Conservation (phyloP, 2,888 invertebrate genomes). For the Drosophila suboccidentalis region DNA sequence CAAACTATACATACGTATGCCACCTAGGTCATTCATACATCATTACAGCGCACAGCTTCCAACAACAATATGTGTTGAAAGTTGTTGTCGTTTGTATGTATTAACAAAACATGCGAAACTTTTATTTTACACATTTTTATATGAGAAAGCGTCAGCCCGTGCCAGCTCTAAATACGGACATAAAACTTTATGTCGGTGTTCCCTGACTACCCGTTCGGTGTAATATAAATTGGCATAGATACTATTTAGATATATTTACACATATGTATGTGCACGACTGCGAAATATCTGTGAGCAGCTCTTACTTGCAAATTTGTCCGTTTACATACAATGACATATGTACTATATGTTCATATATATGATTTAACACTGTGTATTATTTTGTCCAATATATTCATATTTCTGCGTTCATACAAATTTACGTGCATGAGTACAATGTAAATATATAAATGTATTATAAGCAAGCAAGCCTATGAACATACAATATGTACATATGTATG, state of each 20-base stretch:
- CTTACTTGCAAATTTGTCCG: not conserved
- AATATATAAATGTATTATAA: slow-evolving; percentile 1
- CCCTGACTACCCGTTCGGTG: not conserved
- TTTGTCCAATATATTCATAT: slow-evolving; percentile 14
- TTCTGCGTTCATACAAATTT: not conserved
- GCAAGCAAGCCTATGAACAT: slow-evolving; percentile 8
- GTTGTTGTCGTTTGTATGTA: not conserved
- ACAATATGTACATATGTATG: slow-evolving; percentile 17
- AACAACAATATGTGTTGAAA: slow-evolving; percentile 2
- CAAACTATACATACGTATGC: not conserved
- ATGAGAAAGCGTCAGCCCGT: slow-evolving; percentile 1
- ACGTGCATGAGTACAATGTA: not conserved
- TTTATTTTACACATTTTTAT: slow-evolving; percentile 4
- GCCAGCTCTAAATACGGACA: not conserved
- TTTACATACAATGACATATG: slow-evolving; percentile 1
- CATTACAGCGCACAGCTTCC: slow-evolving; percentile 4
- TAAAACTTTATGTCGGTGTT: not conserved
- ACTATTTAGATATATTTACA: not conserved
- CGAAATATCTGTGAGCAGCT: not conserved
- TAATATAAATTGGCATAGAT: not conserved
- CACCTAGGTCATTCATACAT: not conserved
- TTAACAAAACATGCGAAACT: slow-evolving; percentile 9
- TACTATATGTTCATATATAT: not conserved
- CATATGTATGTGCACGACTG: not conserved
- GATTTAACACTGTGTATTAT: not conserved